Percentiles rank a stretch among this genome's conserved stretches.
Evolutionary conservation across 1,140 invertebrate species (phyloP).

Genomic region (Drosophila bocki): DNA sequence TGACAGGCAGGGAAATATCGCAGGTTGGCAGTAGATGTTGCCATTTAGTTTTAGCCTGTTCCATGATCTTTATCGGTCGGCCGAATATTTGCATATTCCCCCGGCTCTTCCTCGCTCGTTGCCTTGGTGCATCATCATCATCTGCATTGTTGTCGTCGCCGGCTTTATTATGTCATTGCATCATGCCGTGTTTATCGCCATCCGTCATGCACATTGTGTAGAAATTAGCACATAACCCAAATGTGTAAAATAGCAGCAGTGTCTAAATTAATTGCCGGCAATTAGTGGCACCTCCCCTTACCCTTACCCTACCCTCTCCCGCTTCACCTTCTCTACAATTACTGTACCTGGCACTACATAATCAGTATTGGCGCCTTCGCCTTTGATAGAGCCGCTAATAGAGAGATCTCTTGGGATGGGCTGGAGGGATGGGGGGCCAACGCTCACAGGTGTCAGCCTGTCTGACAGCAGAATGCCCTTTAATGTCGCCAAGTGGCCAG

Average conservation of each 20-base stretch:
- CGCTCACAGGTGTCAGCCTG: constrained; percentile 72
- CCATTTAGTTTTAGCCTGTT: constrained; percentile 57
- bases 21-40: constrained; percentile 42
- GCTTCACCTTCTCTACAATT: constrained; percentile 17
- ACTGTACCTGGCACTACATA: constrained; percentile 35
- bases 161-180: constrained; percentile 82
- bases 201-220: constrained; percentile 82
- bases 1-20: constrained; percentile 66
- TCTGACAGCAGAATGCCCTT: constrained; percentile 80
- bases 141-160: constrained; percentile 60
- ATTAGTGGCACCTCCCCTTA: constrained; percentile 40
- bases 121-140: constrained; percentile 44
- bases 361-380: constrained; percentile 54
- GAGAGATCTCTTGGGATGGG: constrained; percentile 22
- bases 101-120: constrained; percentile 27
- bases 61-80: constrained; percentile 74
- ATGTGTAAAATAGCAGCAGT: constrained; percentile 77
- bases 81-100: constrained; percentile 77
- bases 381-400: constrained; percentile 61
- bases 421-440: background rate
- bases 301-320: background rate
- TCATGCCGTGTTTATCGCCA: constrained; percentile 78
- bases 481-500: constrained; percentile 69
- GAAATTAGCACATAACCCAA: constrained; percentile 81
- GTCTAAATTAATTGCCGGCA: constrained; percentile 77